Conservation (phyloP, 2,113 vertebrate genomes). For the Megaceryle torquata region DNA sequence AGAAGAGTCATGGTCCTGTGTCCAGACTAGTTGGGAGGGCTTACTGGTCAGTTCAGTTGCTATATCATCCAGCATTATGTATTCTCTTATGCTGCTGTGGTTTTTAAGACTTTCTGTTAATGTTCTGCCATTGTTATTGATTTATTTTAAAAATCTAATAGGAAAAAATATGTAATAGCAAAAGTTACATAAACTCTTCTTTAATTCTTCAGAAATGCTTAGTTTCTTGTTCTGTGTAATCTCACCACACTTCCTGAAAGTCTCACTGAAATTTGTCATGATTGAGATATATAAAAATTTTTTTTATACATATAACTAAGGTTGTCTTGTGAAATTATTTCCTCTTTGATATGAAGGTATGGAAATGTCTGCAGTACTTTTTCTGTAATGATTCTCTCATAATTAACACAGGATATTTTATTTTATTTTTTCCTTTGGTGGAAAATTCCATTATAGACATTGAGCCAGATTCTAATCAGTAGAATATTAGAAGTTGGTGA, state of each 20-base stretch:
- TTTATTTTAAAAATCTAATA: neutral
- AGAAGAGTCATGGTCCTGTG: neutral
- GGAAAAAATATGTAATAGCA: neutral
- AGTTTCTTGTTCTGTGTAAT: neutral
- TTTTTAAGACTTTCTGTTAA: neutral
- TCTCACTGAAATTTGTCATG: neutral
- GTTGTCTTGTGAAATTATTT: neutral
- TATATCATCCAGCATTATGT: neutral
- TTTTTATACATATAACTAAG: neutral
- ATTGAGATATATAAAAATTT: neutral
- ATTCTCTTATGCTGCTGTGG: neutral
- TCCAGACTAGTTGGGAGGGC: neutral
- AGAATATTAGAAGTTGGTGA: slow-evolving; percentile 1
- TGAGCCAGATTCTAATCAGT: neutral
- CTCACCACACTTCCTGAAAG: neutral
- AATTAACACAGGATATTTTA: neutral
- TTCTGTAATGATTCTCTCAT: neutral
- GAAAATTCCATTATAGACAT: slow-evolving; percentile 19
- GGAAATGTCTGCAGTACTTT: neutral
- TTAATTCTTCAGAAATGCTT: neutral
- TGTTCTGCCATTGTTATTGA: neutral
- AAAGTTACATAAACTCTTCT: neutral
- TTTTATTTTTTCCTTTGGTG: neutral
- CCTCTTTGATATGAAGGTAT: neutral
- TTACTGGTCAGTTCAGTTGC: neutral